Conservation (phyloP, 1,140 invertebrate genomes). For the Bombus waltoni region DNA sequence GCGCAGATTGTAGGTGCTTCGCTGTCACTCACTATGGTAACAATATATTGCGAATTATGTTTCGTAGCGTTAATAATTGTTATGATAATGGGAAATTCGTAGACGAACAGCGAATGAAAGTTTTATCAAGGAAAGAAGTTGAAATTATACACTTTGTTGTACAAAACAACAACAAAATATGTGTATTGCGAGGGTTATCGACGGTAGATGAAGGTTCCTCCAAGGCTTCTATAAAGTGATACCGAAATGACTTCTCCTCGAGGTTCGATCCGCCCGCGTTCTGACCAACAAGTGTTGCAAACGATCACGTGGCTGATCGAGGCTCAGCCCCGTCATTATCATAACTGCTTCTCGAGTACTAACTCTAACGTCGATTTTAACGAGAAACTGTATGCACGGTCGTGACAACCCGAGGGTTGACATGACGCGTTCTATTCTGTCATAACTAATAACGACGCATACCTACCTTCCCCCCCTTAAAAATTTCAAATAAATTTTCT, state of each 20-base stretch:
- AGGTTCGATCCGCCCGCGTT: slow-evolving; percentile 1
- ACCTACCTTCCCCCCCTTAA: no score
- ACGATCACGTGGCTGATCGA: slow-evolving; percentile 39
- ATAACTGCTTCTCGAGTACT: slow-evolving; percentile 57
- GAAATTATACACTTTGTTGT: background rate
- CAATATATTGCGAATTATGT: background rate
- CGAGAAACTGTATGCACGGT: no score
- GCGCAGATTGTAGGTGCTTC: no score
- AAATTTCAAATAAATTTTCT: no score
- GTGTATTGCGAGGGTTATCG: background rate
- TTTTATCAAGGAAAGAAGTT: no score
- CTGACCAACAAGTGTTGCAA: slow-evolving; percentile 34
- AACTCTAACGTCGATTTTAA: background rate
- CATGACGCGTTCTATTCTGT: no score
- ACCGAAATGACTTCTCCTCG: slow-evolving; percentile 5
- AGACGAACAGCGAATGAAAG: no score
- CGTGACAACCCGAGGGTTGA: no score
- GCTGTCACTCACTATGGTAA: background rate
- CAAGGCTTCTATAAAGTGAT: background rate
- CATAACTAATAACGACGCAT: no score
- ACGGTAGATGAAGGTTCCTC: background rate
- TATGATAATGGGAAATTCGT: no score
- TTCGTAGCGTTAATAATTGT: background rate
- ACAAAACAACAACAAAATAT: no score
- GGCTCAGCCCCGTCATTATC: slow-evolving; percentile 56